phyloP scores from a whole-genome alignment of 2,113 vertebrate genomes.

The Sorex fumeus region DNA sequence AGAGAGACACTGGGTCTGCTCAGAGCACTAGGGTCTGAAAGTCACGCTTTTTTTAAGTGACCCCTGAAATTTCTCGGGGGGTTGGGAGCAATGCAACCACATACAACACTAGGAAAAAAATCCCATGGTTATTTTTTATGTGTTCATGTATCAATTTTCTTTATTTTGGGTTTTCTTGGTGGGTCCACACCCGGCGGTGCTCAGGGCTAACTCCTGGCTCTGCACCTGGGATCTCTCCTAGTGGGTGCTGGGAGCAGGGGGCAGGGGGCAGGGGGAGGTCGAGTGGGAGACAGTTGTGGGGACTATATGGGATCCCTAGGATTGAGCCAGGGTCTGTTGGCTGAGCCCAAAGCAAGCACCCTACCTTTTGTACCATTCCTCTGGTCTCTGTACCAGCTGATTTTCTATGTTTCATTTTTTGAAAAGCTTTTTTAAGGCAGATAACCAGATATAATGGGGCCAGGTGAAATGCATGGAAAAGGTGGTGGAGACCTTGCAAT shows the following conservation, averaged over 20 bases:
- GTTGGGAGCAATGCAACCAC: not conserved
- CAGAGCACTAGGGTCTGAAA: not conserved
- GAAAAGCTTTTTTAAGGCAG: conserved; percentile 37
- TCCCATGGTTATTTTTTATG: not conserved
- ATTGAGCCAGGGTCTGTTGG: too few relatives aligned
- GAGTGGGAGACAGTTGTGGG: too few relatives aligned
- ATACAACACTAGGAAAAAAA: not conserved
- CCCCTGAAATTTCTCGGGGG: not conserved
- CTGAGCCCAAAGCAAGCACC: too few relatives aligned
- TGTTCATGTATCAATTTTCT: not conserved
- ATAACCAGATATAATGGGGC: conserved; percentile 18
- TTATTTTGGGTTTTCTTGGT: too few relatives aligned
- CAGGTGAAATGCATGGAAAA: conserved; percentile 4
- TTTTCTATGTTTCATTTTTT: not conserved
- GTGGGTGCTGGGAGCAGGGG: too few relatives aligned
- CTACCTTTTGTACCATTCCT: not conserved
- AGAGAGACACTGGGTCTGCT: not conserved
- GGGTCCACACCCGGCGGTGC: too few relatives aligned
- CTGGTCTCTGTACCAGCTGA: not conserved
- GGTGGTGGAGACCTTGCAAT: not conserved
- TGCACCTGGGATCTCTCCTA: too few relatives aligned
- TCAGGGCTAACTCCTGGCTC: too few relatives aligned
- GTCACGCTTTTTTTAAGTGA: not conserved
- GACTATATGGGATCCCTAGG: not conserved
- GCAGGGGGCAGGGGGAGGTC: too few relatives aligned